Base-by-base conservation (phyloP, 2,888 invertebrate species). In the Chironomus tentans region DNA sequence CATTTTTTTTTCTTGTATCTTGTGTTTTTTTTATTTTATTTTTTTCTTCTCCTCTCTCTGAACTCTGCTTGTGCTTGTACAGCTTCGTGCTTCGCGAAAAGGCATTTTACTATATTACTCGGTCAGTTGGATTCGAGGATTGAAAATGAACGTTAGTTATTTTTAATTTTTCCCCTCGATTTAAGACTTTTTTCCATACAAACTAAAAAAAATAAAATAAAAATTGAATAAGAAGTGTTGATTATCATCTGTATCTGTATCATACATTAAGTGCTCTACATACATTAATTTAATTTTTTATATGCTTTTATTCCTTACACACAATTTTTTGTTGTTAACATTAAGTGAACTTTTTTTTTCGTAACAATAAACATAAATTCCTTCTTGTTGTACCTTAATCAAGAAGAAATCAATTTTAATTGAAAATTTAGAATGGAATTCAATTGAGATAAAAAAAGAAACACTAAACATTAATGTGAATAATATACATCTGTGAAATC, bases 101-200 rank as follows among this genome's bases (percentile, higher is more conserved):
- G 18, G 73, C 65, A 38, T 38, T 56, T 56, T 56, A 83, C 82
- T 83, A 83, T 83, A 83, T 84, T 84, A 84, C 84, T 84, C 84
- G 84, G 84, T 84, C 84, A 84, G 84, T 84, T 83, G 84, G 84
- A 84, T 83, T 84, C 81, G 83, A 83, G 83, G 78, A 74, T 74
- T 61, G 74, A 38, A 38, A 73, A 24, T 73, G 73, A 74, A 74
- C 65, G 68, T 56, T 71, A 50, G 61, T 71, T 56, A n/a, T 71
- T 71, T 71, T 71, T 47, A 28, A 50, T 15, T 68, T n/a, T 68
- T 22, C 13, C 46, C 28, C 68, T 28, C 24, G 13, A 24, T 24
- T 13, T 13, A 65, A 65, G 18, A 62, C 13, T 13, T 24, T 21
- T 13, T 24, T 65, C 24, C 13, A 24, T 65, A 56, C 38, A 10